Base-by-base conservation (phyloP, 2,113 vertebrate genomes). In the Athene noctua region DNA sequence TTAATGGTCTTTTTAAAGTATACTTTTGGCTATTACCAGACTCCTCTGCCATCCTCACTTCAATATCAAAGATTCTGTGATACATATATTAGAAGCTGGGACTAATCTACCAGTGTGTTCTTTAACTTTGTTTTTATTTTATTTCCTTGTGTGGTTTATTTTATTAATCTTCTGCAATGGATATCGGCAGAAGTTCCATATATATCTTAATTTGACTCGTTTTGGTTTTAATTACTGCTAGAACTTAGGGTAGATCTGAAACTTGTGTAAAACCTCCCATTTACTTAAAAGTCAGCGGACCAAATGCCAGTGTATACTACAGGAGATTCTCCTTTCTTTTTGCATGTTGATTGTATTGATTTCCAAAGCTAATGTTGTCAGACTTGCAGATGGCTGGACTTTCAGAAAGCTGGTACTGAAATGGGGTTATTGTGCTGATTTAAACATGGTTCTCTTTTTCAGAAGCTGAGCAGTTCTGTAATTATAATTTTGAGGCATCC, bases 101-200 rank as follows among this genome's bases (percentile, higher is more conserved):
- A 94, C 71, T 87, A 77, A 96, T 96, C 86, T 91, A 13, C 29
- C 17, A 82, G 29, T 62, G 32, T 89, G 83, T 91, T 87, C 32
- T 92, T 81, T 36, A 55, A 82, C 27, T 85, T 72, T 15, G 6
- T 47, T 84, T 90, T 71, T 68, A 30, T 78, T 95, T 73, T 82
- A 70, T 73, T 93, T 94, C 71, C 75, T 92, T 16, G 5, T 91
- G 91, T 87, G 80, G 83, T 90, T 90, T 84, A 29, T 93, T 91
- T 94, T 94, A 81, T 79, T 94, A 66, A 59, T 92, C 70, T 92
- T 86, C 30, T 81, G 34, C 57, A 84, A 6, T 52, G 73, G 0
- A 0, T 68, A 74, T 79, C 22, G 0, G 52, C 65, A 79, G 30
- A 92, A 86, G 42, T 95, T 94, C 58, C 22, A 3, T 73, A 52